Evolutionary conservation across 2,797 vertebrate genomes (phyloP).

Genomic region (Sebastes steindachneri): DNA sequence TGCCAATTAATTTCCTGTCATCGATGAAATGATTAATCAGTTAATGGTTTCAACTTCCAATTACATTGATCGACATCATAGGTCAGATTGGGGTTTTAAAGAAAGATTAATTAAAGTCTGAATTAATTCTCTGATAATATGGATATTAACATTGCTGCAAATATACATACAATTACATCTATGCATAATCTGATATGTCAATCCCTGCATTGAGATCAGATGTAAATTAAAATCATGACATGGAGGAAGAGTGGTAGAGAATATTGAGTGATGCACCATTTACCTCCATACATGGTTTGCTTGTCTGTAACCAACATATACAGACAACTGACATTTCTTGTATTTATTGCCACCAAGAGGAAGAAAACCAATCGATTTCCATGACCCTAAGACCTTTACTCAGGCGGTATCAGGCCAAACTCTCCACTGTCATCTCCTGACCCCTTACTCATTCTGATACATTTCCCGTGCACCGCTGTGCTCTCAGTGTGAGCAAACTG

Average conservation of each 20-base stretch:
- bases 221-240: background rate
- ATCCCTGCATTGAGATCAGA: background rate
- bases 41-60: background rate
- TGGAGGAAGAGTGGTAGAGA: background rate
- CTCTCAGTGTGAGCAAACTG: background rate
- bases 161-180: background rate
- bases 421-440: slow-evolving; percentile 27
- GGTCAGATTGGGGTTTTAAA: background rate
- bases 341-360: background rate
- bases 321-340: background rate
- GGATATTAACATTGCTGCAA: background rate
- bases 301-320: slow-evolving; percentile 4
- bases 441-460: slow-evolving; percentile 2
- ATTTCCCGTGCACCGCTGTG: slow-evolving; percentile 4
- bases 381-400: slow-evolving; percentile 48
- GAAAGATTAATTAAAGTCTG: background rate
- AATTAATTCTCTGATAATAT: background rate
- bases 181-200: background rate
- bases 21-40: background rate
- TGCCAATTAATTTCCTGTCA: background rate
- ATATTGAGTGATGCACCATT: background rate
- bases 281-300: background rate
- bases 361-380: slow-evolving; percentile 36
- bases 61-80: background rate
- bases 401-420: slow-evolving; percentile 16